Evolutionary conservation across 1,140 invertebrate genomes (phyloP), one percentile per base, ranked within the genome.

Genomic region (Ostrea denselamellosa): DNA sequence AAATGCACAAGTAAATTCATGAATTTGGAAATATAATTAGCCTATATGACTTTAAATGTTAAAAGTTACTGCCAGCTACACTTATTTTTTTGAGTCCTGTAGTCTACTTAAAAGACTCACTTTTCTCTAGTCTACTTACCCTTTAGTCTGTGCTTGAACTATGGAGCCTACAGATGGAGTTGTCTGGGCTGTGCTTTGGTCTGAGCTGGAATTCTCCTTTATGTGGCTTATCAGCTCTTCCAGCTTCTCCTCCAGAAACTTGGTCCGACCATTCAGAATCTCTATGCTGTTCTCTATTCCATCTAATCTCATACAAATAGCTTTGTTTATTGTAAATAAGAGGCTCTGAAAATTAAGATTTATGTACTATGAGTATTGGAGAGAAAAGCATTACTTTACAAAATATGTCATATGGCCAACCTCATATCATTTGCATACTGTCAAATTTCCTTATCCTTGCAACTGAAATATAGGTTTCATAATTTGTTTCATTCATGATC

Each of bases 281-380:
- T 93, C 93, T 51, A 95, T 85, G 90, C 93, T 94, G 82, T 91
- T 92, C 89, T 95, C 94, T 53, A 95, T 94, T 19, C 87, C 91
- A 86, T 95, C 94, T n/a, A 95, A 90, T 84, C 94, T 89, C 86
- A 93, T 88, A 71, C 93, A 93, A 25, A 95, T 94, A 34, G 94
- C 93, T 89, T 93, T 94, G 90, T 95, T 95, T 89, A 95, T 95
- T 86, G 93, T 94, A 83, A 94, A 93, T 22, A 95, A 83, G 28
- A 95, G 93, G 93, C 93, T 92, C 95, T 95, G 89, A 51, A 93
- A 92, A 52, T 62, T 44, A 5, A 44, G 1, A 44, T 44, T 44
- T 44, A 44, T 44, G 34, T 44, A 44, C 34, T 44, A 44, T 44
- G 34, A 44, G 34, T 44, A 44, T 44, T 44, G 34, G 34, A 62